phyloP scores from a whole-genome alignment of 1,140 invertebrate species.

The Plectus sambesii region DNA sequence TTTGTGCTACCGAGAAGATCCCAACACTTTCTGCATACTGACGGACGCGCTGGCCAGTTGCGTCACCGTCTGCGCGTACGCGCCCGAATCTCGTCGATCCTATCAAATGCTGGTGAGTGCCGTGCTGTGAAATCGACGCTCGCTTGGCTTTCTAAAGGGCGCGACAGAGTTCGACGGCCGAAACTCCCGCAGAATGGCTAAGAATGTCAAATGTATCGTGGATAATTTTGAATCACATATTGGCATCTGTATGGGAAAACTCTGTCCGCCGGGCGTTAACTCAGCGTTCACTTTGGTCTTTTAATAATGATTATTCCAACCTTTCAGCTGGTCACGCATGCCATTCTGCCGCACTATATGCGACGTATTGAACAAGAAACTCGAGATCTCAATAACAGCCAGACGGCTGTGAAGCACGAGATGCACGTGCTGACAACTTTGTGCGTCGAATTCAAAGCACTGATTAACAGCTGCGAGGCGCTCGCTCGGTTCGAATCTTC shows the following conservation, averaged over 20 bases:
- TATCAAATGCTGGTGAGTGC: conserved; percentile 77
- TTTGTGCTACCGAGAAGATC: conserved; percentile 90
- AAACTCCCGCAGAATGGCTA: neutral
- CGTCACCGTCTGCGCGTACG: conserved; percentile 93
- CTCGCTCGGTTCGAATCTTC: conserved; percentile 67
- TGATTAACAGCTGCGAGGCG: conserved; percentile 89
- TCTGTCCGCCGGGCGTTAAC: conserved; percentile 3
- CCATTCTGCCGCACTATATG: conserved; percentile 83
- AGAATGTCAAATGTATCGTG: neutral
- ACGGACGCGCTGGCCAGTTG: conserved; percentile 79
- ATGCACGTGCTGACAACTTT: conserved; percentile 85
- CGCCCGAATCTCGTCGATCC: conserved; percentile 80
- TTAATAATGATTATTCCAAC: conserved; percentile 10
- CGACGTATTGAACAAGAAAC: conserved; percentile 79
- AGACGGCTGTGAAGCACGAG: conserved; percentile 56
- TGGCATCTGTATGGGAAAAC: neutral
- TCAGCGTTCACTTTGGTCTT: neutral
- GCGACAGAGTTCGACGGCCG: neutral
- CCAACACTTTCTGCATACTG: conserved; percentile 79
- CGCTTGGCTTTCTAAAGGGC: conserved; percentile 10
- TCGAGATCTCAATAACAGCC: conserved; percentile 61
- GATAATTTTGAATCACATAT: neutral
- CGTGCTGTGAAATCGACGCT: conserved; percentile 2
- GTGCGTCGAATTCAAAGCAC: conserved; percentile 68
- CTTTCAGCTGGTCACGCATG: conserved; percentile 78